Conservation (phyloP, 2,888 invertebrate genomes). For the Agrotis ipsilon region DNA sequence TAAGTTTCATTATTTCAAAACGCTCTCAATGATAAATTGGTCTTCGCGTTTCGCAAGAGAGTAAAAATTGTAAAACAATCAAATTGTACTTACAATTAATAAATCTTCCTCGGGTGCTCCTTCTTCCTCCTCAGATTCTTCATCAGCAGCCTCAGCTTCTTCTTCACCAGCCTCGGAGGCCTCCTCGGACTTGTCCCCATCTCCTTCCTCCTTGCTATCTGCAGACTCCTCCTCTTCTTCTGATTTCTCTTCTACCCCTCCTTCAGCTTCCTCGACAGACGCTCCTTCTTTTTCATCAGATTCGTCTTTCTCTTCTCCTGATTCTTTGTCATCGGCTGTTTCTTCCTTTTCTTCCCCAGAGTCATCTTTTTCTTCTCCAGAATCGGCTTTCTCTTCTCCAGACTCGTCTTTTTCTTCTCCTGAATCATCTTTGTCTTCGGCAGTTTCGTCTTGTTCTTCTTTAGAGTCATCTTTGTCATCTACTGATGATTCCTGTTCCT, state of each 20-base stretch:
- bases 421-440: constrained; percentile 77
- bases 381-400: constrained; percentile 80
- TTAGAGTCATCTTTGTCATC: constrained; percentile 65
- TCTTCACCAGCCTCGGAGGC: constrained; percentile 72
- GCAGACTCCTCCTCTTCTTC: constrained; percentile 64
- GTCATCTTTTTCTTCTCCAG: constrained; percentile 80
- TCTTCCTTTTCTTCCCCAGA: constrained; percentile 73
- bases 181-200: constrained; percentile 72
- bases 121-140: constrained; percentile 74
- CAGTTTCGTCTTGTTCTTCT: constrained; percentile 69
- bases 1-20: neutral
- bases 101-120: constrained; percentile 93
- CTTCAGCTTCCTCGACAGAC: constrained; percentile 70
- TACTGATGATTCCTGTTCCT: constrained; percentile 73
- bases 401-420: constrained; percentile 73
- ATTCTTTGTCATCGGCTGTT: constrained; percentile 70
- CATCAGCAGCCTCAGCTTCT: constrained; percentile 61
- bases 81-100: constrained; percentile 87
- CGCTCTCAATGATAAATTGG: neutral
- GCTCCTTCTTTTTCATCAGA: constrained; percentile 73
- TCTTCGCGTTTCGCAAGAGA: neutral
- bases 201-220: constrained; percentile 63
- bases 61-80: neutral
- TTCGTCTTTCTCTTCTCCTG: constrained; percentile 71
- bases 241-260: constrained; percentile 66